phyloP scores from a whole-genome alignment of 2,888 invertebrate genomes.

The Pteria penguin region DNA sequence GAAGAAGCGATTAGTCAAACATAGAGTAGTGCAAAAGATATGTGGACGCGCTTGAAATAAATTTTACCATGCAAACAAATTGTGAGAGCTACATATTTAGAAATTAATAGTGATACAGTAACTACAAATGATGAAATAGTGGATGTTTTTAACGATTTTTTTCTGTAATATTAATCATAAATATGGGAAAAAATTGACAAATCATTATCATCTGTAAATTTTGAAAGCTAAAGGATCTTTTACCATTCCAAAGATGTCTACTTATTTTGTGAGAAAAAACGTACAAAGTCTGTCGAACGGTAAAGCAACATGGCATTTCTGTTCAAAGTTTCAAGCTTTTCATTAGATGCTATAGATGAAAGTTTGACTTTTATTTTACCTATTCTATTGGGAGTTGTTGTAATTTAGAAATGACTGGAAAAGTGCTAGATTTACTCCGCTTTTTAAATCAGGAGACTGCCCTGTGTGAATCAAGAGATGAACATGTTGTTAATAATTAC shows the following conservation, averaged over 20 bases:
- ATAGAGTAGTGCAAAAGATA: not conserved
- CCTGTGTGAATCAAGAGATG: too few species aligned
- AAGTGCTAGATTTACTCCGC: too few species aligned
- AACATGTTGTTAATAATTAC: too few species aligned
- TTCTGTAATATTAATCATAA: not conserved
- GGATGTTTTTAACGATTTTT: too few species aligned
- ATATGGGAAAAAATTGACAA: not conserved
- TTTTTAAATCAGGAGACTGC: too few species aligned
- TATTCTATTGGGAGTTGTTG: too few species aligned
- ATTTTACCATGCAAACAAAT: not conserved
- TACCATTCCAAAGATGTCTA: not conserved
- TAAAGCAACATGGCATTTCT: too few species aligned
- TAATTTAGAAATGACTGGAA: too few species aligned
- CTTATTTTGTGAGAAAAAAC: not conserved
- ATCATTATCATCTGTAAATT: not conserved
- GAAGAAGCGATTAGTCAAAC: not conserved
- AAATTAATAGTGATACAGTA: not conserved
- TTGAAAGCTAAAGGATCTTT: not conserved
- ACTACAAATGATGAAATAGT: not conserved
- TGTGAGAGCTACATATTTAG: not conserved
- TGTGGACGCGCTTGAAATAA: not conserved
- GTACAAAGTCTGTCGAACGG: slow-evolving; percentile 6
- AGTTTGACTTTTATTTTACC: too few species aligned
- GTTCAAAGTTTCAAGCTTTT: too few species aligned
- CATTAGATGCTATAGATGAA: too few species aligned